Conservation (phyloP, 2,888 invertebrate genomes). For the Pocota personata region DNA sequence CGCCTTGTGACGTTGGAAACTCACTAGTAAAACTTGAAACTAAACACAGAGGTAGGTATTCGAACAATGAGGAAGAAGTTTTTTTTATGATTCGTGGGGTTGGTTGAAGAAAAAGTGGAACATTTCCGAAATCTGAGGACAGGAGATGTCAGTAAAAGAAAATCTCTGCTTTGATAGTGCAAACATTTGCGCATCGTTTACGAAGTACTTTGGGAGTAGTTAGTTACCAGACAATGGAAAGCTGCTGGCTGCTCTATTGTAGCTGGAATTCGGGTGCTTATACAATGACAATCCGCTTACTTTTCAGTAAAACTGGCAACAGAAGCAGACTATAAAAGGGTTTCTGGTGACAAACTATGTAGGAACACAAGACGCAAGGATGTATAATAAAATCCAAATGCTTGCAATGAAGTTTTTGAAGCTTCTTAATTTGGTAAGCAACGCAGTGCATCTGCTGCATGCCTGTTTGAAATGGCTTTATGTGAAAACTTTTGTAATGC, state of each 20-base stretch:
- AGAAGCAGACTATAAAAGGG: constrained; percentile 27
- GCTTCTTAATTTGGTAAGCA: constrained; percentile 2
- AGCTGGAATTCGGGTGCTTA: constrained; percentile 4
- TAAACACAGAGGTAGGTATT: neutral
- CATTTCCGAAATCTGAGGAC: constrained; percentile 12
- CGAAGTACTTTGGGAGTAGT: constrained; percentile 23
- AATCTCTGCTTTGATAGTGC: constrained; percentile 28
- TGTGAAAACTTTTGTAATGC: constrained; percentile 22
- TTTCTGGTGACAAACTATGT: neutral
- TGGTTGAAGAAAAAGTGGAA: neutral
- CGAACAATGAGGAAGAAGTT: neutral
- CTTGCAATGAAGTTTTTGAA: constrained; percentile 3
- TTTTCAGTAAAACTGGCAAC: constrained; percentile 7
- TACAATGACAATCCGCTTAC: constrained; percentile 26
- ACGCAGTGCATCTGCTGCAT: constrained; percentile 1
- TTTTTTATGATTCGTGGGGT: neutral
- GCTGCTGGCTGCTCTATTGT: constrained; percentile 13
- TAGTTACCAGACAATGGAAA: constrained; percentile 25
- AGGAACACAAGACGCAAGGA: neutral
- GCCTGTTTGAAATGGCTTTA: constrained; percentile 9
- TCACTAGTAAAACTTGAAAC: neutral
- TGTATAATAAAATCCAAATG: constrained; percentile 28
- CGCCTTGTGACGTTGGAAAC: neutral
- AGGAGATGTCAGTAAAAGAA: constrained; percentile 13
- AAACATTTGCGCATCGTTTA: constrained; percentile 68